Evolutionary conservation across 1,140 invertebrate genomes (phyloP), one percentile per base, ranked within the genome.

Genomic region (Megalopta genalis): DNA sequence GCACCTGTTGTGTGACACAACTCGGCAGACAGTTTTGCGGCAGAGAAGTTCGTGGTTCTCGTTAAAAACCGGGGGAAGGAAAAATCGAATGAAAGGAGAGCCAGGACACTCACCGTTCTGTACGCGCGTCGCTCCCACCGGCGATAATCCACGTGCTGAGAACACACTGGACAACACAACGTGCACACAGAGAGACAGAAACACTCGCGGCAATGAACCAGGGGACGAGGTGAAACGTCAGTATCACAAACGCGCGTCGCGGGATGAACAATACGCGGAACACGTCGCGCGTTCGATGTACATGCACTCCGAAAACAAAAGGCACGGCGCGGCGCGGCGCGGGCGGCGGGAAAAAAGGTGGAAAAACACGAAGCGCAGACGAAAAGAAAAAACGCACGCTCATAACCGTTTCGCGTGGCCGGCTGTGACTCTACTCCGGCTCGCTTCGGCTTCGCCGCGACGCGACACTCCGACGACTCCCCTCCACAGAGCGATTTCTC

Each of bases 141-240:
- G 60, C 57, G 74, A 63, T 81, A 82, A 85, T 85, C 84, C 84
- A 85, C 73, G 84, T 85, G 82, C 69, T 54, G 82, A 49, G 60
- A 57, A 81, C 65, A 68, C 62, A 70, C 60, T 60, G 37, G 27
- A 23, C 23, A 64, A 78, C 52, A 72, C 70, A 63, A 76, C 49
- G 75, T 60, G 49, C 39, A 46, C 10, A 46, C 42, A 46, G 39
- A 7, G 8, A 70, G 25, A 69, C 16, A 77, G 18, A 62, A 75
- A 62, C 84, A 83, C 76, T 65, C 80, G 70, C 75, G 80, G 27
- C 8, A 25, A 54, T 68, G n/a, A 60, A 77, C 39, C 23, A 68
- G 63, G 42, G 49, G 27, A 54, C 54, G 60, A 39, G 8, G 18
- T 32, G n/a, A n/a, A 77, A 49, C 49, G 65, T 69, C 49, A 42